Evolutionary conservation across 1,140 invertebrate genomes (phyloP), one percentile per base, ranked within the genome.

Genomic region (Metopolophium dirhodum): DNA sequence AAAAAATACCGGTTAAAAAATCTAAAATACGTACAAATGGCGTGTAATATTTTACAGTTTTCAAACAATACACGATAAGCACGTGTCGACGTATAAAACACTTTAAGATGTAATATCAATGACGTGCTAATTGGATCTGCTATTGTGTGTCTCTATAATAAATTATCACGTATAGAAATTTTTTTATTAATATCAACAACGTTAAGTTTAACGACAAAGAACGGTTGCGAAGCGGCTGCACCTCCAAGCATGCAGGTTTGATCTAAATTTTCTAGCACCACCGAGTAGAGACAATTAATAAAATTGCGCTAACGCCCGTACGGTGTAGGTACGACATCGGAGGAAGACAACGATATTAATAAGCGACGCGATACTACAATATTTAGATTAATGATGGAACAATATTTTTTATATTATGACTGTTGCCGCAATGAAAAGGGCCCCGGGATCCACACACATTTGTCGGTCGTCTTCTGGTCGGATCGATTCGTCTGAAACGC

Each of bases 201-300:
- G 4, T 37, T 77, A 77, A 68, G 18, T 11, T 8, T 77, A 2
- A 77, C 11, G 30, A 1, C 61, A n/a, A 77, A n/a, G 2, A 11
- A 1, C 7, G 6, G 57, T 61, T 11, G 9, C 9, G 30, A 30
- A 30, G 7, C 18, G 14, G 0, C 2, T 6, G 51, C 7, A 18
- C 51, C 51, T 54, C 14, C n/a, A 0, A 0, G 0, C 0, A n/a
- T 77, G 14, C 3, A n/a, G 30, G 14, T 77, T n/a, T n/a, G n/a
- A 35, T n/a, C n/a, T n/a, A n/a, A n/a, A 77, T n/a, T 77, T 4
- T 35, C n/a, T n/a, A 20, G 0, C 61, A n/a, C 14, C 18, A 35
- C n/a, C 0, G 1, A 77, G 2, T 30, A 30, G 30, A 68, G n/a
- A 77, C n/a, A n/a, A 68, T 68, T 68, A 68, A n/a, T 77, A 77